phyloP scores from a whole-genome alignment of 1,140 invertebrate genomes.

The Babylonia areolata region DNA sequence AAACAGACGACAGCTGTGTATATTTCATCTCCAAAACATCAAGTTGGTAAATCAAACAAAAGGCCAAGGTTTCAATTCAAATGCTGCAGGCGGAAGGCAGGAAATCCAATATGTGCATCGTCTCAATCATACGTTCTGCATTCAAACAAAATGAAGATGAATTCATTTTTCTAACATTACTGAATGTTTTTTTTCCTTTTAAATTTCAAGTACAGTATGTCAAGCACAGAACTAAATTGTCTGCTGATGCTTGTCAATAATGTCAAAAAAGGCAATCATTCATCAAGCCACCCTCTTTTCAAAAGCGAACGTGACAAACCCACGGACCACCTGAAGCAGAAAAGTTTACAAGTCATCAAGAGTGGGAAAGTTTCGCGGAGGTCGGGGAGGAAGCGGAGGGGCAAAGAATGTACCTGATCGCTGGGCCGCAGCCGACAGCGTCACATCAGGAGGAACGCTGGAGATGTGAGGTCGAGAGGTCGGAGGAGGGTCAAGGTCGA shows the following conservation, averaged over 20 bases:
- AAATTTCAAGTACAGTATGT: too few relatives aligned
- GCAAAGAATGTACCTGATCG: constrained; percentile 39
- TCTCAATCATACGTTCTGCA: too few relatives aligned
- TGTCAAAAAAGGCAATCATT: background rate
- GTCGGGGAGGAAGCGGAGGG: constrained; percentile 17
- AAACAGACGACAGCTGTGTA: too few relatives aligned
- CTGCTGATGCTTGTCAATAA: background rate
- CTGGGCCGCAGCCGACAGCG: constrained; percentile 55
- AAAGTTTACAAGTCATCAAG: background rate
- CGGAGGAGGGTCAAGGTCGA: constrained; percentile 16
- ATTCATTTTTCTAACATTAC: background rate
- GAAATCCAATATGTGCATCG: too few relatives aligned
- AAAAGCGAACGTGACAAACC: background rate
- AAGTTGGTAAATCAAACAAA: too few relatives aligned
- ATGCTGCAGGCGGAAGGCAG: too few relatives aligned
- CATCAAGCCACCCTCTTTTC: background rate
- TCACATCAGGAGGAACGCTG: constrained; percentile 67
- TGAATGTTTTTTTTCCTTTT: too few relatives aligned
- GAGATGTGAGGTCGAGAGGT: constrained; percentile 42
- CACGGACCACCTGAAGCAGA: background rate
- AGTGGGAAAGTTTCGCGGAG: background rate
- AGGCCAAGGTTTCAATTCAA: too few relatives aligned
- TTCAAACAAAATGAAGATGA: background rate
- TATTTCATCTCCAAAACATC: too few relatives aligned
- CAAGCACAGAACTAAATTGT: background rate